phyloP scores from a whole-genome alignment of 1,140 invertebrate genomes.

The Sesamia nonagrioides region DNA sequence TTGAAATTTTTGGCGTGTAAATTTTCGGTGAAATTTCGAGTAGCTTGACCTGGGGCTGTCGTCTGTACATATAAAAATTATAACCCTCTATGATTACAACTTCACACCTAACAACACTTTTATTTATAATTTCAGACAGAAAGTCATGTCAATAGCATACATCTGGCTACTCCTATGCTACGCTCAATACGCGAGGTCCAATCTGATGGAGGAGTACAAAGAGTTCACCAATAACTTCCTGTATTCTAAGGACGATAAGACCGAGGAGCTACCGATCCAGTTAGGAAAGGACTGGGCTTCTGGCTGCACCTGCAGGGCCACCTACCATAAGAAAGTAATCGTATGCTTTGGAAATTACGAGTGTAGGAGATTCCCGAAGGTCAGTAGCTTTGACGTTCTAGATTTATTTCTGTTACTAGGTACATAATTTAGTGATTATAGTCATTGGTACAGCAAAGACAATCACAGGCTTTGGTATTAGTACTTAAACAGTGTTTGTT shows the following conservation, averaged over 20 bases:
- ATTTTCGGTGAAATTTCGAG: too few species aligned
- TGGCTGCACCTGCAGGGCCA: constrained; percentile 77
- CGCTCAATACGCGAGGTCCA: constrained; percentile 65
- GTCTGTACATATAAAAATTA: too few species aligned
- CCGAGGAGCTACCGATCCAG: constrained; percentile 65
- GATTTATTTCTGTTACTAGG: background rate
- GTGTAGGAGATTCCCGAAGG: constrained; percentile 77
- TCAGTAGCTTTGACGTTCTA: constrained; percentile 42
- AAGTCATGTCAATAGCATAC: constrained; percentile 68
- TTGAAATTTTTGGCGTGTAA: too few species aligned
- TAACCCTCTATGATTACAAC: too few species aligned
- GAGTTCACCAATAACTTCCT: constrained; percentile 68
- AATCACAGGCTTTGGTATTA: background rate
- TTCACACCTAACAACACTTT: background rate
- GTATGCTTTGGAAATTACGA: constrained; percentile 83
- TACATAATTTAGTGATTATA: background rate
- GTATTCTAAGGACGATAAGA: constrained; percentile 62
- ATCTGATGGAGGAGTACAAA: constrained; percentile 73
- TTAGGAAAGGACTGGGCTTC: constrained; percentile 69
- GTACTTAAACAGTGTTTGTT: background rate
- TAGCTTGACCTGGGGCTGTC: too few species aligned
- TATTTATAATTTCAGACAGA: constrained; percentile 9
- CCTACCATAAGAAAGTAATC: constrained; percentile 60
- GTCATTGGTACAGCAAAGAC: background rate
- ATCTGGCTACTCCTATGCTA: constrained; percentile 78